Conservation (phyloP, 1,140 invertebrate species). For the Drosophila sucinea region DNA sequence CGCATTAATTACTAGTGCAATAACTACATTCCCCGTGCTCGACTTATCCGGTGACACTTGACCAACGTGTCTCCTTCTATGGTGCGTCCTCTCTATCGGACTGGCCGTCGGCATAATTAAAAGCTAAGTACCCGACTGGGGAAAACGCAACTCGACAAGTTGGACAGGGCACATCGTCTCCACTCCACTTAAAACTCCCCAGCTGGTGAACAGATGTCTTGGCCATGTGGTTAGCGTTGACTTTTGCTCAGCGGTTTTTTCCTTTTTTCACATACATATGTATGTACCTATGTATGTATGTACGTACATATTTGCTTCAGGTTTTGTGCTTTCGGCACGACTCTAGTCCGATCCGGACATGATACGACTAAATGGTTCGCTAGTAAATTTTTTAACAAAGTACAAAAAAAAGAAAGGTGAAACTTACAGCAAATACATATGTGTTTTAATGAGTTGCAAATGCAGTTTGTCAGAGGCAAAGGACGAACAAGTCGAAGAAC, state of each 20-base stretch:
- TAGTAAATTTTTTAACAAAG: constrained; percentile 6
- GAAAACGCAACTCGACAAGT: neutral
- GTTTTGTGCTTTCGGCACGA: neutral
- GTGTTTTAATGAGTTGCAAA: constrained; percentile 11
- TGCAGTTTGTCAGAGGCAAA: constrained; percentile 7
- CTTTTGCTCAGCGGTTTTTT: neutral
- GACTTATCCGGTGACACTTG: constrained; percentile 6
- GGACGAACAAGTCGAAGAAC: neutral
- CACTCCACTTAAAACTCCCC: constrained; percentile 8
- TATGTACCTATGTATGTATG: too few relatives aligned
- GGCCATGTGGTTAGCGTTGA: constrained; percentile 10
- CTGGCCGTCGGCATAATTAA: constrained; percentile 6
- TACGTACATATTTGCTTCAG: neutral
- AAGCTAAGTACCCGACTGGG: constrained; percentile 7
- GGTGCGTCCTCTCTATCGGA: neutral
- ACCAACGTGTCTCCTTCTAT: neutral
- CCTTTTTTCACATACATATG: neutral
- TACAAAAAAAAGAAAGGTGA: neutral
- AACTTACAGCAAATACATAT: constrained; percentile 2
- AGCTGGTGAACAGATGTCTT: neutral
- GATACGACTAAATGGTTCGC: constrained; percentile 12
- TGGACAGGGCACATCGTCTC: neutral
- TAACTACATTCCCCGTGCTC: neutral
- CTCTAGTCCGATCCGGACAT: constrained; percentile 5
- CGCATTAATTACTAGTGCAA: neutral